Base-by-base conservation (phyloP, 2,113 vertebrate species). In the Pedionomus torquatus region DNA sequence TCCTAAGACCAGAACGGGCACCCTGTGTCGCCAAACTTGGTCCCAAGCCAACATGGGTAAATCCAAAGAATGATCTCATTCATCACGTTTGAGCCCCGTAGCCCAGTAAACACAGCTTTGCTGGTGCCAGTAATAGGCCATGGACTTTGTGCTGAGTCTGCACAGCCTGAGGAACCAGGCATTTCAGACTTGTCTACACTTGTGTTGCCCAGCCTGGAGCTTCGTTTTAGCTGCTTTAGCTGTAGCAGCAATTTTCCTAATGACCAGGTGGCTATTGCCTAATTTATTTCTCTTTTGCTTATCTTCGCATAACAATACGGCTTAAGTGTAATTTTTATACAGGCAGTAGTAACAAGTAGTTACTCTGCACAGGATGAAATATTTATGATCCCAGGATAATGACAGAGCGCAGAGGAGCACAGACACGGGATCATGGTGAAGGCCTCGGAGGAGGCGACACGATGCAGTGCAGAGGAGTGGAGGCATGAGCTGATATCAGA, bases 181-280 rank as follows among this genome's bases (percentile, higher is more conserved):
- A 44, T 0, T 16, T 30, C 91, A 83, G 60, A 46, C 60, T 77
- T 95, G 83, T 37, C 89, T 61, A 28, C 31, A 19, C 60, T 95
- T 46, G 64, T 7, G 19, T 10, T 83, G 58, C 72, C 83, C 83
- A 89, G 43, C 72, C 57, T 13, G 3, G 37, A 81, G 80, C 86
- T 92, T 90, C 33, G 7, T 63, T 89, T 87, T 35, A 82, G 43
- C 94, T 84, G 78, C 61, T 93, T 94, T 82, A 95, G 96, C 91
- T 94, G 89, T 19, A 69, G 89, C 87, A 96, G 94, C 95, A 87
- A 46, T 91, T 94, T 95, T 60, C 68, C 79, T 95, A 96, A 96
- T 87, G 93, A 87, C 76, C 93, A 96, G 95, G 91, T 96, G 93
- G 68, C 72, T 94, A 57, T 24, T 77, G 41, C 91, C 89, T 81